Percentiles rank a stretch among this genome's conserved stretches.
These are phyloP conservation scores for Syngnathus floridae DNA, from an alignment of 2,113 vertebrate species.

Conservation along the genomic window DNA sequence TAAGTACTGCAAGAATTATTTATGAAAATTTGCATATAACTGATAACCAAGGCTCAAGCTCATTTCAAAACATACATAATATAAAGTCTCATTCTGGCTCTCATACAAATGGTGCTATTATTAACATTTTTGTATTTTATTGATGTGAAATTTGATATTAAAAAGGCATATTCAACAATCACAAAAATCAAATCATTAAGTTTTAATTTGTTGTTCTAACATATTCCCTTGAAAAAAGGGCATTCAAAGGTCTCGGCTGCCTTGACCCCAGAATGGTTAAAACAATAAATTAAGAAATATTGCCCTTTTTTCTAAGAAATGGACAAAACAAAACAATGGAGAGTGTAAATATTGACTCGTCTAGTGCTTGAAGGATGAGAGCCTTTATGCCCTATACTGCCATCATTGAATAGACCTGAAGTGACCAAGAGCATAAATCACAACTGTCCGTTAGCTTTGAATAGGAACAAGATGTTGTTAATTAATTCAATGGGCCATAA, in stretches of 20 bases:
- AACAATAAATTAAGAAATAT: neutral
- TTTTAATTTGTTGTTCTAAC: neutral
- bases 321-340: neutral
- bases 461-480: neutral
- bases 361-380: constrained; percentile 1
- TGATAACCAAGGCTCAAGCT: neutral
- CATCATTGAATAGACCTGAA: neutral
- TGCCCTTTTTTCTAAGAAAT: neutral
- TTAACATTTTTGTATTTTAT: neutral
- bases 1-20: neutral
- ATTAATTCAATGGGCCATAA: neutral
- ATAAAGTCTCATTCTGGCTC: neutral
- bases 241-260: neutral
- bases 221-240: neutral
- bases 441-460: neutral
- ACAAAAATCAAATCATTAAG: neutral
- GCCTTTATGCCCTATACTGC: neutral
- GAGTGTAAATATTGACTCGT: neutral
- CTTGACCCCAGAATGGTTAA: neutral
- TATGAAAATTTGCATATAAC: neutral
- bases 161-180: neutral
- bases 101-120: neutral
- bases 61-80: neutral
- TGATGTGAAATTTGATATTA: neutral
- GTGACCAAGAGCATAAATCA: neutral